Conservation (phyloP, 2,888 invertebrate species). For the Periphyllus acericola region DNA sequence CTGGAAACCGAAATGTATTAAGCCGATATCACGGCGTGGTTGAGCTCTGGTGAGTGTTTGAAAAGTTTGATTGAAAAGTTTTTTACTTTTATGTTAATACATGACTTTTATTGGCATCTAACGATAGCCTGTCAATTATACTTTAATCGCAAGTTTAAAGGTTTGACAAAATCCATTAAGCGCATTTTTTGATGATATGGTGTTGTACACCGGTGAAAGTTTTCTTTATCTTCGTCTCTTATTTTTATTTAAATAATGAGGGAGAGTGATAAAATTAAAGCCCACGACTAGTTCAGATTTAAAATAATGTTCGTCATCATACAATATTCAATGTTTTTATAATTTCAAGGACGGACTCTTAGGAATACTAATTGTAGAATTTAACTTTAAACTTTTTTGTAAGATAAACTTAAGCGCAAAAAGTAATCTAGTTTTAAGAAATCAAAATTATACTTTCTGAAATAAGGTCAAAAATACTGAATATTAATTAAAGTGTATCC, state of each 20-base stretch:
- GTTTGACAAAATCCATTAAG: not conserved
- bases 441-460: constrained; percentile 35
- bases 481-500: constrained; percentile 39
- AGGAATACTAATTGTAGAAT: constrained; percentile 36
- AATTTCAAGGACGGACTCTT: constrained; percentile 1
- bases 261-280: not conserved
- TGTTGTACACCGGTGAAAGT: too few relatives aligned
- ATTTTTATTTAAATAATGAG: constrained; percentile 7
- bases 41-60: not conserved
- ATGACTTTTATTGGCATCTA: not conserved
- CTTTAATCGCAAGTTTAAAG: not conserved
- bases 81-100: not conserved
- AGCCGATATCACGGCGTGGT: not conserved
- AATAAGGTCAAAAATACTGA: constrained; percentile 36
- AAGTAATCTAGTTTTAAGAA: constrained; percentile 38
- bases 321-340: constrained; percentile 38
- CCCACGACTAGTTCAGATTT: not conserved
- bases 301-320: not conserved
- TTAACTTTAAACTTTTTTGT: constrained; percentile 23
- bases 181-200: not conserved
- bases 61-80: constrained; percentile 12
- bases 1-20: not conserved
- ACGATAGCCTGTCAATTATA: not conserved
- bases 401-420: constrained; percentile 10
- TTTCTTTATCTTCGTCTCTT: not conserved